These are phyloP conservation scores for Acipenser oxyrinchus DNA, from an alignment of 2,797 vertebrate genomes.

Conservation along the genomic window DNA sequence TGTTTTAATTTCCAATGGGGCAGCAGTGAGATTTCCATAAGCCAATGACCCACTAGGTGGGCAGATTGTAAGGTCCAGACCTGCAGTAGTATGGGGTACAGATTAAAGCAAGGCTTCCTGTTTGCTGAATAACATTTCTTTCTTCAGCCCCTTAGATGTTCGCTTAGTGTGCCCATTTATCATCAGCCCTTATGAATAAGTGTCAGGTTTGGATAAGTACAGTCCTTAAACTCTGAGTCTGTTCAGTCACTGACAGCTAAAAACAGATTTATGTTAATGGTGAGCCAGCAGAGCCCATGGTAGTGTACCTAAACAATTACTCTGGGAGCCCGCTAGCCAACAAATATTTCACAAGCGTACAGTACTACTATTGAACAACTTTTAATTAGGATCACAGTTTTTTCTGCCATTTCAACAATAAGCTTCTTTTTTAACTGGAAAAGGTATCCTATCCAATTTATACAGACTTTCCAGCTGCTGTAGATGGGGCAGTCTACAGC, in stretches of 20 bases:
- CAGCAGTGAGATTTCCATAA: too few relatives aligned
- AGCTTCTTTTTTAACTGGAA: conserved; percentile 51
- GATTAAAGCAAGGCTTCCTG: too few relatives aligned
- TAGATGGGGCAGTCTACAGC: conserved; percentile 53
- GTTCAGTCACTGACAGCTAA: conserved; percentile 44
- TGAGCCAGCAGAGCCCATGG: background rate
- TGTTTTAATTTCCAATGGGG: too few relatives aligned
- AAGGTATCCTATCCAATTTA: conserved; percentile 59
- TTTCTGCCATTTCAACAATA: conserved; percentile 61
- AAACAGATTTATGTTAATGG: conserved; percentile 52
- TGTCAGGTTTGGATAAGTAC: too few relatives aligned
- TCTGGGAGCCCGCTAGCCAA: conserved; percentile 53
- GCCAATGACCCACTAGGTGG: too few relatives aligned
- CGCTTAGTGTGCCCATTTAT: too few relatives aligned
- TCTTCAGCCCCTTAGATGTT: too few relatives aligned
- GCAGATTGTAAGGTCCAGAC: too few relatives aligned
- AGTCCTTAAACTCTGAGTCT: too few relatives aligned
- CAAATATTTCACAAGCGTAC: conserved; percentile 58
- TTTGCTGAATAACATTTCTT: too few relatives aligned
- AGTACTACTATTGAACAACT: conserved; percentile 53
- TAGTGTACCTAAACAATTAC: conserved; percentile 31
- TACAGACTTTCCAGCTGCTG: conserved; percentile 64
- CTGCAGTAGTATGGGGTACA: too few relatives aligned
- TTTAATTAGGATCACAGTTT: conserved; percentile 47
- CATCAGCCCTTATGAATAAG: too few relatives aligned